Base-by-base conservation (phyloP, 2,113 vertebrate species). In the Lagopus muta region DNA sequence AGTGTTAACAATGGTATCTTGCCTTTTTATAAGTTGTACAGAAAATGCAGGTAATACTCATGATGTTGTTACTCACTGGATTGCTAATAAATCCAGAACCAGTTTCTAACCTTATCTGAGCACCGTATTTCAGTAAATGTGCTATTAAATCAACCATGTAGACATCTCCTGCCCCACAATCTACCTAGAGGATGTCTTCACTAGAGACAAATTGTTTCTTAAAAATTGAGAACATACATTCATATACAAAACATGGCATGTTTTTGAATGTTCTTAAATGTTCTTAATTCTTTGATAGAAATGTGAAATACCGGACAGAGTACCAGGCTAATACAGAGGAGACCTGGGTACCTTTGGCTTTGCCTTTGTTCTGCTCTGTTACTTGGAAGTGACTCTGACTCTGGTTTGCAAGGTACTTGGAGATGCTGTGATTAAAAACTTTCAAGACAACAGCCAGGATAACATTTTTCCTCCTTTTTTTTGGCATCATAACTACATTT, bases 321-420 rank as follows among this genome's bases (percentile, higher is more conserved):
- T n/a, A 19, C 4, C 65, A 21, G 70, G 61, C 62, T 87, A 12
- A 90, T 86, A 67, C 10, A 74, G 50, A 72, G n/a, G 50, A 81
- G 20, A 54, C 16, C n/a, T 58, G 25, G 16, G 19, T 64, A 91
- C 82, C 73, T 13, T 42, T 90, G 19, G 45, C 79, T 82, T 82
- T 82, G n/a, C 66, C 62, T 79, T 71, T 92, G 73, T 86, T 77
- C 28, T 70, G 12, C 67, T 87, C 10, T 48, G 50, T 84, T 74
- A 42, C 22, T 40, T 64, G 61, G 11, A 64, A 64, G 61, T 64
- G 57, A 60, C 57, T 34, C 38, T 64, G 32, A 30, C 78, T 78
- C 28, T 76, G 36, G 30, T 79, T 78, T 79, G 22, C 65, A 52
- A 90, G 47, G 32, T 67, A 60, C 48, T 52, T 67, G 25, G 61